Evolutionary conservation across 2,888 invertebrate species (phyloP).

Genomic region (Falcaria lacertinaria): DNA sequence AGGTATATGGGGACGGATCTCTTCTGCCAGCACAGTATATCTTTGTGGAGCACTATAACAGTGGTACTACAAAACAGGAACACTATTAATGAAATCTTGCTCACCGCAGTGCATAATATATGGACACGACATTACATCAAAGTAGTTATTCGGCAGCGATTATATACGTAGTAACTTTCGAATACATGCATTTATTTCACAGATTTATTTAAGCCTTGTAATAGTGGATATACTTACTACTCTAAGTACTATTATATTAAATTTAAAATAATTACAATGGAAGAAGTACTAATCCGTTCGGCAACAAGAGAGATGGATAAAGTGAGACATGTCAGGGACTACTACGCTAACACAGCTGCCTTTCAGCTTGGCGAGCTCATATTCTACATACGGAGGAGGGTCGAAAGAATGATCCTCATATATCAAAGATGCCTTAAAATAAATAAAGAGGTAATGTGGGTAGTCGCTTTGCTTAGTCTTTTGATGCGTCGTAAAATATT

Average conservation of each 20-base stretch:
- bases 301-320: conserved; percentile 17
- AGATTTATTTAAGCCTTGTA: conserved; percentile 5
- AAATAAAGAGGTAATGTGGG: conserved; percentile 11
- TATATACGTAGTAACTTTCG: conserved; percentile 2
- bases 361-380: conserved; percentile 20
- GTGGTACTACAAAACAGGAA: too few relatives aligned
- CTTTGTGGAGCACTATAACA: too few relatives aligned
- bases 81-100: too few relatives aligned
- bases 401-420: conserved; percentile 13
- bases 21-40: too few relatives aligned
- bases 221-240: neutral
- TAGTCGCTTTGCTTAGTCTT: too few relatives aligned
- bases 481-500: too few relatives aligned
- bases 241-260: neutral
- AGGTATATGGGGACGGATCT: too few relatives aligned
- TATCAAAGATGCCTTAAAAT: conserved; percentile 12
- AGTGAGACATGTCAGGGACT: conserved; percentile 13
- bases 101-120: too few relatives aligned
- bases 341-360: neutral
- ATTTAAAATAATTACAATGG: conserved; percentile 8
- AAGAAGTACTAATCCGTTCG: conserved; percentile 17
- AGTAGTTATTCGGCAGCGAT: too few relatives aligned
- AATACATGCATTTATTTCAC: conserved; percentile 4
- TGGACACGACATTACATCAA: too few relatives aligned
- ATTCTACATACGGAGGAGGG: conserved; percentile 21